A percentile compares a stretch with the other conserved stretches of the same genome.
Evolutionary conservation across 2,888 invertebrate species (phyloP).

Genomic region (Brachyopa scutellaris): DNA sequence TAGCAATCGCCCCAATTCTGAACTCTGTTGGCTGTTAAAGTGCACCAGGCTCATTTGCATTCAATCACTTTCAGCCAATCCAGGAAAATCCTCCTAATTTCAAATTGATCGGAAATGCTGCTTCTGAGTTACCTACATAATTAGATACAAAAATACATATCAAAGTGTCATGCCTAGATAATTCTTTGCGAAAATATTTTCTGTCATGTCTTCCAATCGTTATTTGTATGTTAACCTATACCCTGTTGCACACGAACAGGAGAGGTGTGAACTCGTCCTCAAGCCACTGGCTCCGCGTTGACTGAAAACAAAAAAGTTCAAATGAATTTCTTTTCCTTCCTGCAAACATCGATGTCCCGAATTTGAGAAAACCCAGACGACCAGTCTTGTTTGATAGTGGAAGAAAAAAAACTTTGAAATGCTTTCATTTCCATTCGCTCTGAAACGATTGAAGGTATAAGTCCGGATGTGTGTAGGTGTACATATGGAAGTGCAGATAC

Average conservation of each 20-base stretch:
- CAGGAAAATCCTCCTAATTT: no score
- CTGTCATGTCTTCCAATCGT: no score
- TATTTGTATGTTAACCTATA: no score
- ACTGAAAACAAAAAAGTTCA: conserved; percentile 10
- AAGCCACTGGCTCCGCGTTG: neutral
- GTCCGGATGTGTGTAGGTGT: neutral
- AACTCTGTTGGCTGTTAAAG: no score
- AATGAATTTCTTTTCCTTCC: conserved; percentile 45
- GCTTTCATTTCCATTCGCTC: conserved; percentile 42
- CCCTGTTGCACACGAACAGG: conserved; percentile 13
- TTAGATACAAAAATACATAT: no score
- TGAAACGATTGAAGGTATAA: conserved; percentile 9
- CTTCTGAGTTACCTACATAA: no score
- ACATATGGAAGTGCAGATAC: conserved; percentile 13
- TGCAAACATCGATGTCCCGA: conserved; percentile 42
- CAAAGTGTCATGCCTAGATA: no score
- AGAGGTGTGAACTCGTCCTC: conserved; percentile 30
- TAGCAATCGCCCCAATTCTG: no score
- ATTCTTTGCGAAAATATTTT: no score
- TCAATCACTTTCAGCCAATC: no score
- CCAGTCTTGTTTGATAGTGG: neutral
- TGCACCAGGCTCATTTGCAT: no score
- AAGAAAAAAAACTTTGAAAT: conserved; percentile 30
- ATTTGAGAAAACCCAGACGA: conserved; percentile 22
- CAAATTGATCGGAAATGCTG: no score